phyloP scores from a whole-genome alignment of 2,888 invertebrate genomes.

The Eupithecia tripunctaria region DNA sequence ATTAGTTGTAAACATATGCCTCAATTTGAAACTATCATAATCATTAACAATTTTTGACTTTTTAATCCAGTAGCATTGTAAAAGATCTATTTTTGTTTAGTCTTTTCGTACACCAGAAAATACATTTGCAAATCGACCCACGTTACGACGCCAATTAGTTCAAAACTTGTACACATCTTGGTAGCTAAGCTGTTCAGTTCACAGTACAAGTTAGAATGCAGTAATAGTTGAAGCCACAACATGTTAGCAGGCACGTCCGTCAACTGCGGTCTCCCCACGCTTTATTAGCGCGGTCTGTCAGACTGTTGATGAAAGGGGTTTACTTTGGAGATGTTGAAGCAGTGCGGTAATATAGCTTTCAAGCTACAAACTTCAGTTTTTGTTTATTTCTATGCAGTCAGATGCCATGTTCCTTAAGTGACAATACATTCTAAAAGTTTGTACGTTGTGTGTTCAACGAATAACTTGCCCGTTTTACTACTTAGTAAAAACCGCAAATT shows the following conservation, averaged over 20 bases:
- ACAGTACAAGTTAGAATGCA: slow-evolving; percentile 1
- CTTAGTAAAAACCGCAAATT: neutral
- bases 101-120: neutral
- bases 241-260: slow-evolving; percentile 26
- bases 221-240: slow-evolving; percentile 21
- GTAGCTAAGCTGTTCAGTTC: neutral
- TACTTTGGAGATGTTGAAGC: slow-evolving; percentile 27
- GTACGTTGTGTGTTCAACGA: neutral
- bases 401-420: neutral
- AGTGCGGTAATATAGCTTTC: neutral
- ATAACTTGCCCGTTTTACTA: neutral
- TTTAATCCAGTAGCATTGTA: neutral
- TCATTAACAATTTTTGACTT: neutral
- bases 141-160: neutral
- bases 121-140: neutral
- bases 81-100: neutral
- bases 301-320: slow-evolving; percentile 23
- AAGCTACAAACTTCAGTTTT: too few species aligned
- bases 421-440: neutral
- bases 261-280: slow-evolving; percentile 32
- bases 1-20: neutral
- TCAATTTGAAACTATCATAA: neutral
- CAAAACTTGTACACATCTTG: neutral
- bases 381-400: neutral
- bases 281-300: slow-evolving; percentile 40